These are phyloP conservation scores for Hozukius guyotensis DNA, from an alignment of 2,797 vertebrate genomes.

Conservation along the genomic window DNA sequence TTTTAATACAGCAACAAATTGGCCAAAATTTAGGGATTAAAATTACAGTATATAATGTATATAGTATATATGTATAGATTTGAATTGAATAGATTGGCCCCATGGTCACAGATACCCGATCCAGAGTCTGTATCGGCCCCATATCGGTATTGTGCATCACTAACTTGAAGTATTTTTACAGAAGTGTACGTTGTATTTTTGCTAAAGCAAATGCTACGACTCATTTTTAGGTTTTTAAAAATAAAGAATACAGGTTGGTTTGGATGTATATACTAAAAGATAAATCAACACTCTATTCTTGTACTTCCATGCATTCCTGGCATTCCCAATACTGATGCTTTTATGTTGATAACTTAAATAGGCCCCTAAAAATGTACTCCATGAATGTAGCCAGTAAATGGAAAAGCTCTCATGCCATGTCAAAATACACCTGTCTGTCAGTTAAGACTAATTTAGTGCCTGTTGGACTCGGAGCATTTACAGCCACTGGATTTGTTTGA, in stretches of 20 bases:
- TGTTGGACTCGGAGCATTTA: slow-evolving; percentile 55
- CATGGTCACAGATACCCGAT: not conserved
- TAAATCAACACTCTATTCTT: not conserved
- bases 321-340: not conserved
- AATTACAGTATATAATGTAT: not conserved
- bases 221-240: not conserved
- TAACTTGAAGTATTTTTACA: not conserved
- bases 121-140: not conserved
- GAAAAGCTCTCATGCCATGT: slow-evolving; percentile 56
- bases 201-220: not conserved
- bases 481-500: slow-evolving; percentile 74
- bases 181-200: not conserved
- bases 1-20: not conserved
- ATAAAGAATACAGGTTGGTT: not conserved
- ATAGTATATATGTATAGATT: not conserved
- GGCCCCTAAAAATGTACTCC: not conserved
- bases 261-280: not conserved
- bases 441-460: slow-evolving; percentile 62
- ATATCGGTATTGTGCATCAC: not conserved
- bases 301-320: not conserved
- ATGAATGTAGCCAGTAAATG: slow-evolving; percentile 39
- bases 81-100: not conserved
- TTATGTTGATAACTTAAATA: slow-evolving; percentile 24
- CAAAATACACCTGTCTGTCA: slow-evolving; percentile 70
- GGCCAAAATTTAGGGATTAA: not conserved